Percentiles rank a stretch among this genome's conserved stretches.
Evolutionary conservation across 2,797 vertebrate genomes (phyloP).

Genomic region (Sebastes nivosus): DNA sequence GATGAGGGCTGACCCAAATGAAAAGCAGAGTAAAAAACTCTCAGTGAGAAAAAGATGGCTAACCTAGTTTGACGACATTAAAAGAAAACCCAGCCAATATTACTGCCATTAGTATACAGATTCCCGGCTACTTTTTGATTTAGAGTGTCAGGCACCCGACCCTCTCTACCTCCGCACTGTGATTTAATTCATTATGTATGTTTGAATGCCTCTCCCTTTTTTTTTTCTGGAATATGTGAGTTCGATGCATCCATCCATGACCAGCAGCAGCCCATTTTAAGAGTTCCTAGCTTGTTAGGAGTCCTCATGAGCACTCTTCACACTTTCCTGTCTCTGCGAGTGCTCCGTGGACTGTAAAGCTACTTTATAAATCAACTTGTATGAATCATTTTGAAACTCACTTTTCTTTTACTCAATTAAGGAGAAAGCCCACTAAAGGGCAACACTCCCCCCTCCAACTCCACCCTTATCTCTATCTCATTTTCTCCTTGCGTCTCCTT

Average conservation of each 20-base stretch:
- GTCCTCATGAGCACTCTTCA: slow-evolving; percentile 78
- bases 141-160: slow-evolving; percentile 31
- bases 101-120: slow-evolving; percentile 47
- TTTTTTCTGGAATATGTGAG: slow-evolving; percentile 67
- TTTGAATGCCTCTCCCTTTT: slow-evolving; percentile 69
- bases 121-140: slow-evolving; percentile 61
- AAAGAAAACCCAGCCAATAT: slow-evolving; percentile 55
- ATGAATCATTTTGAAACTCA: slow-evolving; percentile 77
- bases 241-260: slow-evolving; percentile 71
- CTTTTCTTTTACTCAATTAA: slow-evolving; percentile 82
- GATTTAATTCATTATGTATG: slow-evolving; percentile 79
- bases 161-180: slow-evolving; percentile 47
- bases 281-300: slow-evolving; percentile 79
- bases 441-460: slow-evolving; percentile 1
- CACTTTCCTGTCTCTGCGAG: slow-evolving; percentile 69
- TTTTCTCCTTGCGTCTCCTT: slow-evolving; percentile 32
- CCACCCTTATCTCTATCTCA: neutral
- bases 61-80: slow-evolving; percentile 65
- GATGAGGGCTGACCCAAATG: slow-evolving; percentile 70
- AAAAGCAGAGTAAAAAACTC: slow-evolving; percentile 50
- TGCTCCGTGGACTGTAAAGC: slow-evolving; percentile 76
- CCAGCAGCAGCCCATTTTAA: slow-evolving; percentile 68
- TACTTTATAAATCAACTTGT: slow-evolving; percentile 79
- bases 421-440: slow-evolving; percentile 68
- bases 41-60: slow-evolving; percentile 28